Evolutionary conservation across 2,113 vertebrate genomes (phyloP).

Genomic region (Ifrita kowaldi): DNA sequence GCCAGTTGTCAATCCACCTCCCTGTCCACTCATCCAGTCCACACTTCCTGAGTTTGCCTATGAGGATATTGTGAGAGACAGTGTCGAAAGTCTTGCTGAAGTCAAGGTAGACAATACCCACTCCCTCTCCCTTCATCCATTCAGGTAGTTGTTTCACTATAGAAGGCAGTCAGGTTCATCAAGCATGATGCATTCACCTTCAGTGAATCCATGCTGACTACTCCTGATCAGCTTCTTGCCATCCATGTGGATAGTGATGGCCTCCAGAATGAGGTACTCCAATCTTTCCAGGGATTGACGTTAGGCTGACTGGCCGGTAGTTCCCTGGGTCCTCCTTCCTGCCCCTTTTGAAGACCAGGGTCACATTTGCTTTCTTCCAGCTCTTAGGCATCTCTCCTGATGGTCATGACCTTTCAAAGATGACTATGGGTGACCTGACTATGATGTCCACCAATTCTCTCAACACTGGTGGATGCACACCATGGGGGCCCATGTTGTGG

Average conservation of each 20-base stretch:
- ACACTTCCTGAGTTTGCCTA: not conserved
- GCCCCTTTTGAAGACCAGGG: not conserved
- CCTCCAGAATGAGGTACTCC: not conserved
- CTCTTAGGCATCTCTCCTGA: not conserved
- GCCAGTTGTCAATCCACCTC: not conserved
- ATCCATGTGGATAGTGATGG: not conserved
- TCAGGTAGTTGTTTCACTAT: not conserved
- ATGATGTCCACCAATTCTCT: not conserved
- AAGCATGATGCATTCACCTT: not conserved
- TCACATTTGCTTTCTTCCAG: not conserved
- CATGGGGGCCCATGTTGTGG: too few relatives aligned
- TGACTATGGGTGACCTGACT: too few relatives aligned
- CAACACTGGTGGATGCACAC: not conserved
- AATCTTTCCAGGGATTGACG: not conserved
- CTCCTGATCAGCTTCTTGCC: not conserved
- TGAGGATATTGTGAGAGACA: not conserved
- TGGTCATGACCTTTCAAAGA: not conserved
- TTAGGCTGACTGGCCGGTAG: not conserved
- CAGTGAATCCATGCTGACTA: not conserved
- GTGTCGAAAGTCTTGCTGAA: not conserved
- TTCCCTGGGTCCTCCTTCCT: not conserved
- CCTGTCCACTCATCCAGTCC: not conserved
- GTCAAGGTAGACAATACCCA: accelerated
- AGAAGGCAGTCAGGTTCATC: not conserved
- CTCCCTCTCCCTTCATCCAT: not conserved